Evolutionary conservation across 1,140 invertebrate genomes (phyloP).

Genomic region (Pinna nobilis): DNA sequence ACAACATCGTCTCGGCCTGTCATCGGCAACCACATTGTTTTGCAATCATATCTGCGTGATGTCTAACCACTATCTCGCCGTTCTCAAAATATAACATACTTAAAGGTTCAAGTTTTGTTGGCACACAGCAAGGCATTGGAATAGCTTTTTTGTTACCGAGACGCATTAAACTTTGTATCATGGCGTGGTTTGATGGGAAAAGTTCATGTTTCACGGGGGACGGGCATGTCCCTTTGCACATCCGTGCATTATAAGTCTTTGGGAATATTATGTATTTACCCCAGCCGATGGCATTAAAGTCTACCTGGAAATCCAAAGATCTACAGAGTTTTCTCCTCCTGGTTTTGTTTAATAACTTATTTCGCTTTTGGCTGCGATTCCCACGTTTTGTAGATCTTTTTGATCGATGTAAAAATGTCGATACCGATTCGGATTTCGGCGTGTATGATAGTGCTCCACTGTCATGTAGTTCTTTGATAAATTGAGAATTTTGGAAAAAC

Average conservation of each 20-base stretch:
- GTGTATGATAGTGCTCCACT: too few relatives aligned
- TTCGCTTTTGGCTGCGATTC: too few relatives aligned
- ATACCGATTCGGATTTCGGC: too few relatives aligned
- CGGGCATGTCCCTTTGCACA: slow-evolving; percentile 94
- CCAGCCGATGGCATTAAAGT: slow-evolving; percentile 97
- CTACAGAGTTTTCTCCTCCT: slow-evolving; percentile 47
- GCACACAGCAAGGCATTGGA: slow-evolving; percentile 73
- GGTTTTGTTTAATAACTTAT: too few relatives aligned
- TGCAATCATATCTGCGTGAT: slow-evolving; percentile 63
- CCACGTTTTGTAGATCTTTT: too few relatives aligned
- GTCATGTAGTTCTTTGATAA: too few relatives aligned
- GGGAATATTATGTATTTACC: slow-evolving; percentile 99
- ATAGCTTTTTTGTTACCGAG: slow-evolving; percentile 45
- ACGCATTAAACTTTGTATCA: slow-evolving; percentile 96
- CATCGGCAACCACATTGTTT: slow-evolving; percentile 63
- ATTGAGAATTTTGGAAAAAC: too few relatives aligned
- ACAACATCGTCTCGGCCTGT: too few relatives aligned
- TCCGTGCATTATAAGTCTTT: slow-evolving; percentile 93
- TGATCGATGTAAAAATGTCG: too few relatives aligned
- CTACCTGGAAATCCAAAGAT: slow-evolving; percentile 84
- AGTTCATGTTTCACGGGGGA: slow-evolving; percentile 45
- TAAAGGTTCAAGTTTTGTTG: slow-evolving; percentile 66
- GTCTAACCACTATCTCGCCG: slow-evolving; percentile 64
- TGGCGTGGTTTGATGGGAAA: slow-evolving; percentile 95
- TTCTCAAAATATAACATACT: slow-evolving; percentile 74